Evolutionary conservation across 2,888 invertebrate species (phyloP).

Genomic region (Nomada flava): DNA sequence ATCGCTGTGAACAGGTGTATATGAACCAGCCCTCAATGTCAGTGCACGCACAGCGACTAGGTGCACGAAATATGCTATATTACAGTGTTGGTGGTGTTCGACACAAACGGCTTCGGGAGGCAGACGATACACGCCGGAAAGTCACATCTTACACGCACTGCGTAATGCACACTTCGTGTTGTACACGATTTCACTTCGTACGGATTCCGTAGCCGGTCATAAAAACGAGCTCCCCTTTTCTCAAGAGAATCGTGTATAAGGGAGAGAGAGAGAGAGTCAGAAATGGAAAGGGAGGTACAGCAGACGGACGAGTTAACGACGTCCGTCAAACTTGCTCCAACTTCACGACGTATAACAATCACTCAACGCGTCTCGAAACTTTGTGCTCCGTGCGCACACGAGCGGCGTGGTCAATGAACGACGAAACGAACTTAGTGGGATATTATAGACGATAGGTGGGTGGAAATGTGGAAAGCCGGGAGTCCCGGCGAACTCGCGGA

Average conservation of each 20-base stretch:
- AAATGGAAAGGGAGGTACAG: too few relatives aligned
- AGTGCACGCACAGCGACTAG: not conserved
- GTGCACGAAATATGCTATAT: slow-evolving; percentile 1
- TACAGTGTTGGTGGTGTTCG: not conserved
- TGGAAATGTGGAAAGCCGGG: slow-evolving; percentile 14
- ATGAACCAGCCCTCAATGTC: not conserved
- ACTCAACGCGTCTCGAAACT: not conserved
- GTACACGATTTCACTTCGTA: slow-evolving; percentile 29
- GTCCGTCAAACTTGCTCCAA: slow-evolving; percentile 14
- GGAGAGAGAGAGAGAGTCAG: not conserved
- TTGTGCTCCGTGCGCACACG: not conserved
- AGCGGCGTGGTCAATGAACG: slow-evolving; percentile 5
- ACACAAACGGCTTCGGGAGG: slow-evolving; percentile 29
- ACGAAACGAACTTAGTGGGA: not conserved
- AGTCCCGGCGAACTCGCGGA: slow-evolving; percentile 43
- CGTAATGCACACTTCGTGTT: slow-evolving; percentile 26
- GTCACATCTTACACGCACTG: slow-evolving; percentile 66
- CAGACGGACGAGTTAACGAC: not conserved
- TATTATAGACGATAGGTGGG: not conserved
- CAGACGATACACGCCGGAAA: slow-evolving; percentile 38
- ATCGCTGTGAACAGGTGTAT: not conserved
- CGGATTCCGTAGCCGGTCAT: slow-evolving; percentile 21
- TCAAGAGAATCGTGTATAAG: not conserved
- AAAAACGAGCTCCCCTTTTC: slow-evolving; percentile 21
- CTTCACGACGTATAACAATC: not conserved